These are phyloP conservation scores for Stichodactyla mertensii DNA, from an alignment of 64 coral and sea anemone species.

Conservation along the genomic window DNA sequence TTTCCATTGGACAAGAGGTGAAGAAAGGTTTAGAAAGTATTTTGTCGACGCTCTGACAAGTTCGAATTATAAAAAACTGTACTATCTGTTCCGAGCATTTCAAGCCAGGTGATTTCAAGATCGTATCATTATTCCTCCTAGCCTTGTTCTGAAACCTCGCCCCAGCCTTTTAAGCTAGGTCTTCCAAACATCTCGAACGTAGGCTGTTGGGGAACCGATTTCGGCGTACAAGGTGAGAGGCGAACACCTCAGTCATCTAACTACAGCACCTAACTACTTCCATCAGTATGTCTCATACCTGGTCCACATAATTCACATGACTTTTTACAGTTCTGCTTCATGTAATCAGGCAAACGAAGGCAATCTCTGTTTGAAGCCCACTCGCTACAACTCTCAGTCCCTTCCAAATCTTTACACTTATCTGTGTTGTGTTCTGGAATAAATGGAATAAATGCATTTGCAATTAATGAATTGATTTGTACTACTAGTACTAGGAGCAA, in stretches of 20 bases:
- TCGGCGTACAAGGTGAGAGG: too few species aligned
- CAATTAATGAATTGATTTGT: not conserved
- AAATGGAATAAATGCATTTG: not conserved
- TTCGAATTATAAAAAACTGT: too few species aligned
- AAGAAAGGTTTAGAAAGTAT: too few species aligned
- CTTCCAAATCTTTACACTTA: slow-evolving; percentile 4
- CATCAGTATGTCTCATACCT: slow-evolving; percentile 1
- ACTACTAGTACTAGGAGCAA: too few species aligned
- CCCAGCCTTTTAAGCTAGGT: too few species aligned
- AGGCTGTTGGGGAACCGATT: not conserved
- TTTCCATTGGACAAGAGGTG: too few species aligned
- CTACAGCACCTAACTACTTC: not conserved
- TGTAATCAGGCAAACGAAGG: slow-evolving; percentile 40
- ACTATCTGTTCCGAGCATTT: too few species aligned
- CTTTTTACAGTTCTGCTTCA: slow-evolving; percentile 49
- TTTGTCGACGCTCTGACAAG: too few species aligned
- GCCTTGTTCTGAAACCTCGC: too few species aligned
- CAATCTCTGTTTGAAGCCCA: not conserved
- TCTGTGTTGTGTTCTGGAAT: not conserved
- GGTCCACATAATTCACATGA: slow-evolving; percentile 36
- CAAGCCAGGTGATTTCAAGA: too few species aligned
- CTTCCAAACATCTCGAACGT: too few species aligned
- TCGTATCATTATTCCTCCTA: too few species aligned
- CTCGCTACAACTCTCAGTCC: not conserved
- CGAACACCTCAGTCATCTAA: not conserved